Evolutionary conservation across 2,797 vertebrate genomes (phyloP).

Genomic region (Ctenosaura bakeri): DNA sequence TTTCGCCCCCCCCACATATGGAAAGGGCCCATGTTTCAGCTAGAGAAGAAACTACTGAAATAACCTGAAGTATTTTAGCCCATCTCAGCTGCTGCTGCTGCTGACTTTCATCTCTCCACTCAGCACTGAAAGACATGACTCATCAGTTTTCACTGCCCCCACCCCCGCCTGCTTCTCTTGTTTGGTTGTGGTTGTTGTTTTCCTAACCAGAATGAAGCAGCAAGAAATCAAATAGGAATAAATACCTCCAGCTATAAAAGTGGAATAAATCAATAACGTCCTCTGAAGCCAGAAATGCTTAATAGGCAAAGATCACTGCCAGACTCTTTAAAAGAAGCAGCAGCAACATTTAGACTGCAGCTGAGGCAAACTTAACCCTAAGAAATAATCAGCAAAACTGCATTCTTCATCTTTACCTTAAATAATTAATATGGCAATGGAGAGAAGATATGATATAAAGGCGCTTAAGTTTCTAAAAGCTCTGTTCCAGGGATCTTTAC

Average conservation of each 20-base stretch:
- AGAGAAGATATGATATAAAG: constrained; percentile 52
- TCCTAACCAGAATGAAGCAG: constrained; percentile 62
- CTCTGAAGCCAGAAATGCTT: constrained; percentile 77
- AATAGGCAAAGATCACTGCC: constrained; percentile 78
- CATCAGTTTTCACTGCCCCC: constrained; percentile 58
- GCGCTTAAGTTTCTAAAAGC: background rate
- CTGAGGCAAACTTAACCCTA: constrained; percentile 68
- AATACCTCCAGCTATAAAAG: constrained; percentile 75
- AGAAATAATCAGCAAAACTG: constrained; percentile 67
- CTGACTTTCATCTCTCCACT: background rate
- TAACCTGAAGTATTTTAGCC: constrained; percentile 13
- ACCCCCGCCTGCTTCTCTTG: constrained; percentile 1
- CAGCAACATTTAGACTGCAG: constrained; percentile 68
- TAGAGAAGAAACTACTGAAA: constrained; percentile 30
- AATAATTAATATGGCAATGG: constrained; percentile 48
- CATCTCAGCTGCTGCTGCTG: constrained; percentile 44
- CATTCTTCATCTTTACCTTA: constrained; percentile 66
- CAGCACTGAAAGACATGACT: constrained; percentile 51
- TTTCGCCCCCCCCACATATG: too few species aligned
- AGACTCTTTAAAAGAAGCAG: constrained; percentile 76
- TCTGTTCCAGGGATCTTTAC: background rate
- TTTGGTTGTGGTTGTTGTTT: constrained; percentile 37
- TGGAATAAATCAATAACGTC: constrained; percentile 77
- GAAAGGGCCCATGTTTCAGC: too few species aligned
- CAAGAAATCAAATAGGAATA: constrained; percentile 73